These are phyloP conservation scores for Penaeus japonicus DNA, from an alignment of 1,140 invertebrate species.

Conservation along the genomic window DNA sequence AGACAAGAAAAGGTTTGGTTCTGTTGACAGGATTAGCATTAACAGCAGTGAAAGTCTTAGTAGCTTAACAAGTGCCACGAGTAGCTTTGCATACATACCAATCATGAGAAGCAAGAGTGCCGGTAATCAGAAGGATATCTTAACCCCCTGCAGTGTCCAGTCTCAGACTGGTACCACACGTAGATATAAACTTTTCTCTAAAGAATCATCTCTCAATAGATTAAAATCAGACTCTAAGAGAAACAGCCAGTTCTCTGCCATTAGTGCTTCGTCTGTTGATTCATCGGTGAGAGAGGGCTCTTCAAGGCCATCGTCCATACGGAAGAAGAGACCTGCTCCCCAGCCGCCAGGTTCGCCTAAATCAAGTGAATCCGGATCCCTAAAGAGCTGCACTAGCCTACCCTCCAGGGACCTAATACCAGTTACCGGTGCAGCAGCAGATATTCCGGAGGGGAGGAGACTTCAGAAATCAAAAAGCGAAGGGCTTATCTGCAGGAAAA, in stretches of 20 bases:
- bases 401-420: constrained; percentile 14
- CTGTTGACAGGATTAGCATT: constrained; percentile 36
- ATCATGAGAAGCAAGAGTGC: constrained; percentile 50
- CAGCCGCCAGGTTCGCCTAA: constrained; percentile 42
- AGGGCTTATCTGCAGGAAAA: constrained; percentile 27
- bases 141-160: neutral
- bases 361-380: constrained; percentile 25
- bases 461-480: constrained; percentile 49
- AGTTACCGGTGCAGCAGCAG: neutral
- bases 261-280: constrained; percentile 32
- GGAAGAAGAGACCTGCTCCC: constrained; percentile 39
- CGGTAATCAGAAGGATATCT: constrained; percentile 29
- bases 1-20: constrained; percentile 39
- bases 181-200: constrained; percentile 28
- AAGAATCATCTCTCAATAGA: neutral
- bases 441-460: neutral
- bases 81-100: constrained; percentile 35
- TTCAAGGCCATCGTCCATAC: neutral
- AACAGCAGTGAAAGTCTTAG: constrained; percentile 21
- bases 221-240: neutral
- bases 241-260: constrained; percentile 21
- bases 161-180: constrained; percentile 27
- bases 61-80: constrained; percentile 35
- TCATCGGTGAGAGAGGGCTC: constrained; percentile 24
- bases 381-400: constrained; percentile 41